Evolutionary conservation across 2,797 vertebrate genomes (phyloP), one percentile per base, ranked within the genome.

Genomic region (Leptatherina wallacei): DNA sequence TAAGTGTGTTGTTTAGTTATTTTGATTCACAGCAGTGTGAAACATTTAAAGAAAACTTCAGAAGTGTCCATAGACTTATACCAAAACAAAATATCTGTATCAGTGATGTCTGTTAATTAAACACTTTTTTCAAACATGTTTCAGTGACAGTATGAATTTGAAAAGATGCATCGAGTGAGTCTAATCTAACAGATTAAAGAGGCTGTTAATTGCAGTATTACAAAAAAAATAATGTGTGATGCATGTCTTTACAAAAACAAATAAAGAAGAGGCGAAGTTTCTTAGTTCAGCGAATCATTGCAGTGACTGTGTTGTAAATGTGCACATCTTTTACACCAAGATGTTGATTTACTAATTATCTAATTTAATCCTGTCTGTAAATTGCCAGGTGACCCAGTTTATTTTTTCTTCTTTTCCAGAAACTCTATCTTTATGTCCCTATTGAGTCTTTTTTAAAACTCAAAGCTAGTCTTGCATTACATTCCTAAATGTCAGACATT

Each of bases 401-500:
- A 0, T 12, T 9, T 12, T 59, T 69, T 36, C 6, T 32, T 16
- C n/a, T 22, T 60, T 65, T 57, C 42, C 29, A 52, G 36, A 29
- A 62, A 59, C 10, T 51, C 13, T 55, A 49, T 60, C 36, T 61
- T 58, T 61, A 22, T 44, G 7, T 10, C 2, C 1, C 3, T 33
- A 18, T 65, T 40, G 32, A 69, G 24, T 54, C 29, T 14, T 73
- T 63, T 29, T 76, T 73, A 73, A 67, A 58, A 12, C 56, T 74
- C 16, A 52, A 61, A 75, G 6, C 61, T 75, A 85, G 61, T 71
- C 60, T 86, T 74, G 62, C 75, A 82, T 71, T 78, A 82, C 82
- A 90, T 88, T 91, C 69, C 75, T 81, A 6, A 69, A 80, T 61
- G 68, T 74, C 47, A 73, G 82, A 82, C 89, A 92, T 91, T 73